Base-by-base conservation (phyloP, 2,888 invertebrate species). In the Tetrapedia diversipes region DNA sequence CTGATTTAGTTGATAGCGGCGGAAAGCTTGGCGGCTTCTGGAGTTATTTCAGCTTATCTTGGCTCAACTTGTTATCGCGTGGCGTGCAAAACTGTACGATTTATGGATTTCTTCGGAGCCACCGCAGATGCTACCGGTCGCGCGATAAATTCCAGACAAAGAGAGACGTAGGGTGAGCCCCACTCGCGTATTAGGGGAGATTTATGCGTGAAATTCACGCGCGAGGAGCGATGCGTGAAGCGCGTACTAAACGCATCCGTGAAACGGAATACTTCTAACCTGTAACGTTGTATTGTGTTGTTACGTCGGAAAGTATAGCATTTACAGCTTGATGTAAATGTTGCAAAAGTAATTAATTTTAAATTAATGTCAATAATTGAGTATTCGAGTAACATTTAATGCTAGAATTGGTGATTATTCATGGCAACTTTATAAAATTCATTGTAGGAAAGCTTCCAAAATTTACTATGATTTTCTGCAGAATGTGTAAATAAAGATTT, bases 81-180 rank as follows among this genome's bases (percentile, higher is more conserved):
- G 60, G 64, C 63, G 59, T 64, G 63, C 59, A 59, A 77, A 78
- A 78, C 71, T 57, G 32, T 71, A 68, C 63, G 67, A 78, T 78
- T 78, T 78, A 78, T 71, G 71, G 78, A 66, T 76, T 71, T 59
- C 78, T 77, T 76, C 59, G 47, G 54, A 64, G 64, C 67, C 37
- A 45, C 49, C 34, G 67, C 78, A 79, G 67, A 77, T 79, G 79
- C 65, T 77, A 67, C 59, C 16, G 54, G 72, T 27, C 16, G 39
- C 45, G 54, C 77, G 60, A 79, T 79, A 79, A 79, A 79, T 79
- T 77, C 54, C 63, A 34, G 56, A 51, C 34, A 22, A 29, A 37
- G 16, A 10, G 43, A 76, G 77, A 74, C 53, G 57, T 32, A 47
- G 49, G 54, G 22, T 41, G 71, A 51, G 57, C 37, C 10, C n/a